Percentiles rank a stretch among this genome's conserved stretches.
phyloP scores from a whole-genome alignment of 2,113 vertebrate species.

The Stigmatopora nigra region DNA sequence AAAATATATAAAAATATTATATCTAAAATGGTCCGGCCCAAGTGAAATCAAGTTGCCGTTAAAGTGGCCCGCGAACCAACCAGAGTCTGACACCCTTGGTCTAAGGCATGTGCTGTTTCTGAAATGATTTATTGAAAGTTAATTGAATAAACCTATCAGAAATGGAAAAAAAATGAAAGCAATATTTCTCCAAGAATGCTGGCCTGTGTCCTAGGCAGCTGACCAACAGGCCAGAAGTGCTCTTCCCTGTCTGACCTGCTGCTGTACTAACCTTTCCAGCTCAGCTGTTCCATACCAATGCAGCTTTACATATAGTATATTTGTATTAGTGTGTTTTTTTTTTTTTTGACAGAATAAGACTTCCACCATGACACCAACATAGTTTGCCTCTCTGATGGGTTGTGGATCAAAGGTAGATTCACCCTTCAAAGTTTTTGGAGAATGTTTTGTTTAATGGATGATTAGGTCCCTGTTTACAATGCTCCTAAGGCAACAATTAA shows the following conservation, averaged over 20 bases:
- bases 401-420: background rate
- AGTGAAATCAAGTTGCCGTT: no score
- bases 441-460: no score
- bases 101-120: background rate
- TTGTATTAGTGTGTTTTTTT: background rate
- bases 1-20: no score
- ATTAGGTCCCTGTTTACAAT: no score
- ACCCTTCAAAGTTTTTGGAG: no score
- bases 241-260: constrained; percentile 52
- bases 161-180: background rate
- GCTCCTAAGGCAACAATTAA: no score
- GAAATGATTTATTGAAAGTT: no score
- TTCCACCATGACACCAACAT: background rate
- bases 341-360: background rate
- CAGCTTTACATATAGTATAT: background rate
- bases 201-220: constrained; percentile 46
- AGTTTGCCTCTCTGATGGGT: background rate
- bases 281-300: constrained; percentile 47
- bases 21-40: no score
- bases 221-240: constrained; percentile 43
- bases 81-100: background rate
- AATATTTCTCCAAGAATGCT: constrained; percentile 14
- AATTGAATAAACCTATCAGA: no score
- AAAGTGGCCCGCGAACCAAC: no score
- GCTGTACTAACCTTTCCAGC: constrained; percentile 33